phyloP scores from a whole-genome alignment of 1,140 invertebrate genomes.

The Trichogramma pretiosum region DNA sequence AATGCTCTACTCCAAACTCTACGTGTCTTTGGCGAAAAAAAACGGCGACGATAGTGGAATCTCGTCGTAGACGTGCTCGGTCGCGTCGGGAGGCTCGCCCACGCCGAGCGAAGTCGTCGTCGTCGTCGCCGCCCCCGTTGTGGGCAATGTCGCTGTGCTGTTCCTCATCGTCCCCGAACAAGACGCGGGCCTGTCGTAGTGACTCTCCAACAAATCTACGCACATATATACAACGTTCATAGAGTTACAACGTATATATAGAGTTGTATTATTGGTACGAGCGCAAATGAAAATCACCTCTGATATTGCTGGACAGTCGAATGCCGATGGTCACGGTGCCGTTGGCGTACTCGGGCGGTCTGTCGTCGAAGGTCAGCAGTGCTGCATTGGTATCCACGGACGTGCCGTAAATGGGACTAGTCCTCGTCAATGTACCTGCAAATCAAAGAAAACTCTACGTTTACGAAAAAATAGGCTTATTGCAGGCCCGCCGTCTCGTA shows the following conservation, averaged over 20 bases:
- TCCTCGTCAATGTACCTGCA: slow-evolving; percentile 26
- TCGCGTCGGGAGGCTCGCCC: slow-evolving; percentile 24
- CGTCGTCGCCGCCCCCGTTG: no score
- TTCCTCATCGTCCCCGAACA: no score
- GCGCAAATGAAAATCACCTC: slow-evolving; percentile 21
- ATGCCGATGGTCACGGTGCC: slow-evolving; percentile 34
- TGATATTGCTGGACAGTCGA: slow-evolving; percentile 31
- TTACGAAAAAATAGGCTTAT: slow-evolving; percentile 20
- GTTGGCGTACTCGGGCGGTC: slow-evolving; percentile 34
- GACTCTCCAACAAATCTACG: slow-evolving; percentile 36
- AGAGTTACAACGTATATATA: neutral
- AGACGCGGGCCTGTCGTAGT: slow-evolving; percentile 38
- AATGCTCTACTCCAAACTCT: no score
- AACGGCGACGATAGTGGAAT: slow-evolving; percentile 34
- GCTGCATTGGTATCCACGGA: slow-evolving; percentile 19
- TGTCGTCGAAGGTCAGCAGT: slow-evolving; percentile 24
- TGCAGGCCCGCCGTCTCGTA: no score
- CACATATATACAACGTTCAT: no score
- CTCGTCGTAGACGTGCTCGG: slow-evolving; percentile 41
- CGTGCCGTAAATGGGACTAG: slow-evolving; percentile 21
- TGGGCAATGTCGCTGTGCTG: neutral
- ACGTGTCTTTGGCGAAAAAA: slow-evolving; percentile 22
- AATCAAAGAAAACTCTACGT: neutral
- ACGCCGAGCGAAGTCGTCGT: neutral
- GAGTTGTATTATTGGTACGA: neutral